Evolutionary conservation across 2,797 vertebrate genomes (phyloP), one percentile per base, ranked within the genome.

Genomic region (Sarcoramphus papa): DNA sequence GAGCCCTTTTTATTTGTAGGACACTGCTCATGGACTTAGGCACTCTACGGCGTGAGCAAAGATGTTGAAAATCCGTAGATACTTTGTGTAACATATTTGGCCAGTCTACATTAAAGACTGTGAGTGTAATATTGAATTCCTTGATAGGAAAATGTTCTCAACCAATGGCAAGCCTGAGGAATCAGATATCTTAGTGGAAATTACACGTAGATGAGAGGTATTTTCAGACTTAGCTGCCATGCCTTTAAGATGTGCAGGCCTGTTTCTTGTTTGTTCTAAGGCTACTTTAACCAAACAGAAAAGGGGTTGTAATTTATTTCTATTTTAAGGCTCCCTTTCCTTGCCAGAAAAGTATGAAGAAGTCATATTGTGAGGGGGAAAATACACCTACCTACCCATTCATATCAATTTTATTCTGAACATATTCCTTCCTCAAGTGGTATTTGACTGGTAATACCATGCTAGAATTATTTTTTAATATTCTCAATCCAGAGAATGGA

Each of bases 211-310:
- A 70, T 54, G 75, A 79, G 70, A 68, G 63, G n/a, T 69, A 37
- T 85, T 91, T 84, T 92, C 54, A 67, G 70, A 23, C 24, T 60
- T 69, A 67, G 59, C 69, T 95, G 93, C 51, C 43, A 23, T 40
- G 54, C 23, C n/a, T 90, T 90, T 88, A 96, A 93, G 91, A 86
- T 76, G 54, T 86, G 59, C 63, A 88, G 79, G 48, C 73, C 68
- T 90, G 28, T 91, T 93, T 96, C 73, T 90, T 64, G 69, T 83
- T 95, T 96, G 57, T 93, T 93, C 75, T 90, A 88, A 84, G 56
- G 23, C 65, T 48, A 41, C 65, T 79, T 94, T 53, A 88, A 89
- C 59, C 54, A 85, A 94, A 78, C 43, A 90, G 63, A 96, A 91
- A 86, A 90, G 23, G 40, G 31, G 4, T 37, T 88, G 51, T 91